Conservation (phyloP, 2,888 invertebrate genomes). For the Parnassius smintheus region DNA sequence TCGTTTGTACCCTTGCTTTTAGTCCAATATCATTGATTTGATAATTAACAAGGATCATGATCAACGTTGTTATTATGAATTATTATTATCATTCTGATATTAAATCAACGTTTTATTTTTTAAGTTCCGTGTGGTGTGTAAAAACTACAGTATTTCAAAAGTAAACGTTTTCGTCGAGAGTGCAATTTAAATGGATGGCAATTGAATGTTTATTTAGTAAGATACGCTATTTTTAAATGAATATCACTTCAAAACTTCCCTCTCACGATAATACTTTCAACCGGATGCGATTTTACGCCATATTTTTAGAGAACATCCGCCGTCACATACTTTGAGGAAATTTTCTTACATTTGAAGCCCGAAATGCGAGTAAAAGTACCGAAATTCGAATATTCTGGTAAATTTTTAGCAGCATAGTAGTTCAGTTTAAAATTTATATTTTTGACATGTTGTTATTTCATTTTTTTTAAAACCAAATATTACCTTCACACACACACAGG, state of each 20-base stretch:
- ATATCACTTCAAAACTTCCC: constrained; percentile 8
- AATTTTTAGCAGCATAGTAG: no score
- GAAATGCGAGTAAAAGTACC: neutral
- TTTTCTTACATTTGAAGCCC: constrained; percentile 6
- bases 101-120: no score
- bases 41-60: no score
- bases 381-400: neutral
- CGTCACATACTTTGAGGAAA: constrained; percentile 4
- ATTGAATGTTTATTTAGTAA: neutral
- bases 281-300: constrained; percentile 33
- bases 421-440: no score
- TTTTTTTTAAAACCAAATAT: no score
- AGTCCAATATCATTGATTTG: no score
- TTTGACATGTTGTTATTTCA: no score
- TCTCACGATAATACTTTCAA: constrained; percentile 15
- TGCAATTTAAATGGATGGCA: neutral
- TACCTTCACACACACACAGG: no score
- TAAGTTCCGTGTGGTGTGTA: no score
- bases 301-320: constrained; percentile 33
- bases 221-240: constrained; percentile 12
- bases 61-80: no score
- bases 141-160: neutral
- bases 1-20: no score
- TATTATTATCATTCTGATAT: no score
- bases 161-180: neutral